Evolutionary conservation across 2,797 vertebrate species (phyloP).

Genomic region (Natrix natrix): DNA sequence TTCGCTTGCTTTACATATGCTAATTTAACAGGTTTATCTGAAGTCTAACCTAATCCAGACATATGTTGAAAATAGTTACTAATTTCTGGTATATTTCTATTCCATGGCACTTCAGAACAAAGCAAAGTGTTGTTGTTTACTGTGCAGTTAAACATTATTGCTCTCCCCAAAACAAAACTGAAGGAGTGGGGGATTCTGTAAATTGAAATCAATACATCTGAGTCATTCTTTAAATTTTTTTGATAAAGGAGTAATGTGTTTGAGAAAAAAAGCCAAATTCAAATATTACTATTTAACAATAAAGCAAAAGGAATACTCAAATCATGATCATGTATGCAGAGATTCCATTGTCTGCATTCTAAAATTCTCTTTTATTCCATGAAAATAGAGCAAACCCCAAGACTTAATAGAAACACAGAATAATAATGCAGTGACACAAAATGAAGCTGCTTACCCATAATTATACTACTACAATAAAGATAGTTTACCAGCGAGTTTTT

Average conservation of each 20-base stretch:
- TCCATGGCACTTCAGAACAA: not conserved
- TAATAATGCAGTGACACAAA: not conserved
- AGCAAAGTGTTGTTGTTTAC: too few relatives aligned
- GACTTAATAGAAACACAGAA: not conserved
- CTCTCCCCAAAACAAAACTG: not conserved
- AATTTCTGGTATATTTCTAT: not conserved
- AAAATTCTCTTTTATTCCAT: not conserved
- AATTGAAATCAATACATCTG: not conserved
- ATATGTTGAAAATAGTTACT: not conserved
- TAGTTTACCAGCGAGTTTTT: not conserved
- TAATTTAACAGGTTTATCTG: not conserved
- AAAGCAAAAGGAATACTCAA: not conserved
- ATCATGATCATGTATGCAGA: not conserved
- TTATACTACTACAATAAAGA: not conserved
- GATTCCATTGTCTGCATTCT: not conserved
- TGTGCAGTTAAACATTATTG: not conserved
- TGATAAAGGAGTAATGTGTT: not conserved
- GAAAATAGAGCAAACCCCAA: not conserved
- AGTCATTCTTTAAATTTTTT: not conserved
- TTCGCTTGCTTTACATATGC: not conserved
- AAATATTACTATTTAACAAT: not conserved
- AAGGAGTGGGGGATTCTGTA: not conserved
- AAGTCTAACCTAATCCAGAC: not conserved
- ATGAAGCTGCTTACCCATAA: not conserved
- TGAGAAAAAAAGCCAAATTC: not conserved